Evolutionary conservation across 1,140 invertebrate species (phyloP).

Genomic region (Drosophila malerkotliana): DNA sequence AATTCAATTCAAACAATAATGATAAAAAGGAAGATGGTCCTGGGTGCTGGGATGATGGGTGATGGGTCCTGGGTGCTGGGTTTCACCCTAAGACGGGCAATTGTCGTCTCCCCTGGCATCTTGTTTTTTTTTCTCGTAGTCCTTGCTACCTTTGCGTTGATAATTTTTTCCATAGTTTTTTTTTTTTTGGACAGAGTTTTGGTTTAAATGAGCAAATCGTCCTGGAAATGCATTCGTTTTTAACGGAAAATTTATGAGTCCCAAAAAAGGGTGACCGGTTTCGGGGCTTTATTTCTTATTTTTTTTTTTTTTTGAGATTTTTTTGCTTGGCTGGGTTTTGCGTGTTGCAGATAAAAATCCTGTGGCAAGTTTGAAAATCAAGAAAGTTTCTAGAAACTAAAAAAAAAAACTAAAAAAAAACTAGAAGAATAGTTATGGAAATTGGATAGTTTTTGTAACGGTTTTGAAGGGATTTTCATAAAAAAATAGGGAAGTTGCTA

Average conservation of each 20-base stretch:
- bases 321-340: constrained; percentile 48
- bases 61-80: constrained; percentile 5
- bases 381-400: neutral
- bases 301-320: constrained; percentile 29
- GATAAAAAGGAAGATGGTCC: constrained; percentile 60
- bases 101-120: constrained; percentile 54
- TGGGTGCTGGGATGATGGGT: constrained; percentile 1
- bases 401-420: constrained; percentile 9
- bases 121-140: neutral
- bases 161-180: constrained; percentile 48
- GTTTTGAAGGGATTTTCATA: neutral
- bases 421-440: constrained; percentile 35
- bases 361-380: constrained; percentile 14
- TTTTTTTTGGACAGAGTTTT: constrained; percentile 50
- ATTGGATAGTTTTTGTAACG: constrained; percentile 50
- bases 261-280: constrained; percentile 53
- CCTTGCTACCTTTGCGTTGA: constrained; percentile 11
- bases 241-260: constrained; percentile 77
- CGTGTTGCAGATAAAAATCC: constrained; percentile 77
- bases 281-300: constrained; percentile 4
- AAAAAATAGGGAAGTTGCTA: neutral
- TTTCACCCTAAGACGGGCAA: constrained; percentile 67
- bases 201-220: constrained; percentile 78
- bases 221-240: constrained; percentile 70
- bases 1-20: constrained; percentile 77